Evolutionary conservation across 2,888 invertebrate species (phyloP).

Genomic region (Ethmia dodecea): DNA sequence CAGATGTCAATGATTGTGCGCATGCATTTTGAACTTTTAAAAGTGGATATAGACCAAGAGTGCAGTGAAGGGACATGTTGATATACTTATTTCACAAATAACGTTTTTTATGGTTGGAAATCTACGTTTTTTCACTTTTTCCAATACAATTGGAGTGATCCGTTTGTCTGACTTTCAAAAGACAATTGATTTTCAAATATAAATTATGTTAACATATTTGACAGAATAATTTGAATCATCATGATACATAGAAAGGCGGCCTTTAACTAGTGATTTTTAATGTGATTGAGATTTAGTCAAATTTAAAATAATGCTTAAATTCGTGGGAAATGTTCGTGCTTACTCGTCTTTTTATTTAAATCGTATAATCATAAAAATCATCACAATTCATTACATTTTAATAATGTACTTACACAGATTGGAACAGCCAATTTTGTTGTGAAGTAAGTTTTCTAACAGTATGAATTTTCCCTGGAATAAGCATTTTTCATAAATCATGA

Average conservation of each 20-base stretch:
- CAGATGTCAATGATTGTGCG: too few relatives aligned
- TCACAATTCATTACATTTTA: neutral
- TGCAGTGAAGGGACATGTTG: constrained; percentile 43
- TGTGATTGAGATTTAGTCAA: too few relatives aligned
- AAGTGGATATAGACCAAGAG: constrained; percentile 37
- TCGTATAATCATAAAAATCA: too few relatives aligned
- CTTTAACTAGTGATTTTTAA: neutral
- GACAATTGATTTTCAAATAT: too few relatives aligned
- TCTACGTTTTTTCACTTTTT: too few relatives aligned
- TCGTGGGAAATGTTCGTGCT: too few relatives aligned
- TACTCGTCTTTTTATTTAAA: too few relatives aligned
- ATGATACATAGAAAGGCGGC: too few relatives aligned
- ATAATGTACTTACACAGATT: constrained; percentile 52
- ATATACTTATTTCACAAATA: constrained; percentile 15
- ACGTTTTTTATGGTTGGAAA: constrained; percentile 6
- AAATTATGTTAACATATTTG: neutral
- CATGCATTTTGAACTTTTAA: constrained; percentile 15
- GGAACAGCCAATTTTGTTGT: constrained; percentile 49
- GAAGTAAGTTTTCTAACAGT: constrained; percentile 35
- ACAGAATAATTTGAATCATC: neutral
- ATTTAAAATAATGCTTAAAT: too few relatives aligned
- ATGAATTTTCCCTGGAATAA: neutral
- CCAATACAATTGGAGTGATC: too few relatives aligned
- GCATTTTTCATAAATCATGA: constrained; percentile 17
- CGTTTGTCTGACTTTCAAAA: too few relatives aligned